These are phyloP conservation scores for Zygaena filipendulae DNA, from an alignment of 2,888 invertebrate genomes.

Conservation along the genomic window DNA sequence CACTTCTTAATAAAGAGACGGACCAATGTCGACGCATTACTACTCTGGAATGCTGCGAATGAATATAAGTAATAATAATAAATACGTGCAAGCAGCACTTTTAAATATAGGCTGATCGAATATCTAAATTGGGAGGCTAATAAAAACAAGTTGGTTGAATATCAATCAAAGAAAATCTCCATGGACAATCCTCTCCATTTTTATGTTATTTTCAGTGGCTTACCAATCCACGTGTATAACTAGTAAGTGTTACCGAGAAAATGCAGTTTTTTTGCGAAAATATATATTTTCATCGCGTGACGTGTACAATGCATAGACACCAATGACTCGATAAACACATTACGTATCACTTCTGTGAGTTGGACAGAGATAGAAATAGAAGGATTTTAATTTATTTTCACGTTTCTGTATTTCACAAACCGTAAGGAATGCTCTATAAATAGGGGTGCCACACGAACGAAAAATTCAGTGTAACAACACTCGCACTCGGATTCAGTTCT, in stretches of 20 bases:
- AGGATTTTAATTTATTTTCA: conserved; percentile 60
- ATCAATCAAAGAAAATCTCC: too few relatives aligned
- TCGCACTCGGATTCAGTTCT: conserved; percentile 67
- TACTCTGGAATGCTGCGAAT: too few relatives aligned
- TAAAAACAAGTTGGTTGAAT: too few relatives aligned
- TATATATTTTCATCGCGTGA: conserved; percentile 29
- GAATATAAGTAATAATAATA: too few relatives aligned
- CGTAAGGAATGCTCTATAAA: conserved; percentile 53
- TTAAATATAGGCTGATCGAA: too few relatives aligned
- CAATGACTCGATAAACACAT: conserved; percentile 25
- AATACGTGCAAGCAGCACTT: too few relatives aligned
- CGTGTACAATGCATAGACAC: conserved; percentile 26
- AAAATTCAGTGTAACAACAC: conserved; percentile 64
- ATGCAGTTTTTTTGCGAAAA: conserved; percentile 23
- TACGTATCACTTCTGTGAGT: conserved; percentile 22
- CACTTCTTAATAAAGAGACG: conserved; percentile 48
- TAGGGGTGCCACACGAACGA: conserved; percentile 52
- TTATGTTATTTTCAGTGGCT: too few relatives aligned
- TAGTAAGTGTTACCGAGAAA: too few relatives aligned
- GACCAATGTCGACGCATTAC: too few relatives aligned
- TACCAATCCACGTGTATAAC: too few relatives aligned
- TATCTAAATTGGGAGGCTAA: too few relatives aligned
- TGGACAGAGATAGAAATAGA: conserved; percentile 39
- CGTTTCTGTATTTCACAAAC: conserved; percentile 40
- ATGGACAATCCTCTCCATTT: too few relatives aligned